phyloP scores from a whole-genome alignment of 2,888 invertebrate species.

The Torymus aiolomorphi region DNA sequence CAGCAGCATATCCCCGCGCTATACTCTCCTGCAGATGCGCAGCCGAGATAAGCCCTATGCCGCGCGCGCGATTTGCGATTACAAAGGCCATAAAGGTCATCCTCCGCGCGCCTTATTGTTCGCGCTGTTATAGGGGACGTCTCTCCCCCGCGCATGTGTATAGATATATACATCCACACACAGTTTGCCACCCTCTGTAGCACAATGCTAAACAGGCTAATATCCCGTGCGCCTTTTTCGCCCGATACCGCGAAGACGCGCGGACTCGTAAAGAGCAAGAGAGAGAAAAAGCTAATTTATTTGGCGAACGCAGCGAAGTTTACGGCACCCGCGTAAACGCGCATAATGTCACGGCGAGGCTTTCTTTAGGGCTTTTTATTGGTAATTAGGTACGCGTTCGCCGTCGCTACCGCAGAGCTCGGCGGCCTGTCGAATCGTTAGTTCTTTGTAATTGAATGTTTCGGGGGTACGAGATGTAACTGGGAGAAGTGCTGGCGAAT shows the following conservation, averaged over 20 bases:
- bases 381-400: no score
- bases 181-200: conserved; percentile 48
- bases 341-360: no score
- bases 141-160: no score
- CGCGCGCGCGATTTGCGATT: conserved; percentile 37
- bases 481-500: no score
- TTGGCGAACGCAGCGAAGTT: conserved; percentile 5
- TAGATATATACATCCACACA: neutral
- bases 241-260: conserved; percentile 28
- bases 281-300: conserved; percentile 53
- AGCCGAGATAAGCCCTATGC: conserved; percentile 54
- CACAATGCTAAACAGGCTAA: conserved; percentile 67
- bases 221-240: conserved; percentile 59
- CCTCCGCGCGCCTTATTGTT: conserved; percentile 65
- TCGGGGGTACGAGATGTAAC: no score
- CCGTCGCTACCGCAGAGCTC: no score
- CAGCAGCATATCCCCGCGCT: conserved; percentile 20
- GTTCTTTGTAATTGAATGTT: no score
- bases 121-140: conserved; percentile 27
- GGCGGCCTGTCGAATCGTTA: no score
- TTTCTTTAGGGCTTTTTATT: no score
- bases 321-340: no score
- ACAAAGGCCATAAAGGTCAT: conserved; percentile 68
- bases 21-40: conserved; percentile 27
- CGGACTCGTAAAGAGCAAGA: conserved; percentile 51